Conservation (phyloP, 2,888 invertebrate species). For the Geotrupes spiniger region DNA sequence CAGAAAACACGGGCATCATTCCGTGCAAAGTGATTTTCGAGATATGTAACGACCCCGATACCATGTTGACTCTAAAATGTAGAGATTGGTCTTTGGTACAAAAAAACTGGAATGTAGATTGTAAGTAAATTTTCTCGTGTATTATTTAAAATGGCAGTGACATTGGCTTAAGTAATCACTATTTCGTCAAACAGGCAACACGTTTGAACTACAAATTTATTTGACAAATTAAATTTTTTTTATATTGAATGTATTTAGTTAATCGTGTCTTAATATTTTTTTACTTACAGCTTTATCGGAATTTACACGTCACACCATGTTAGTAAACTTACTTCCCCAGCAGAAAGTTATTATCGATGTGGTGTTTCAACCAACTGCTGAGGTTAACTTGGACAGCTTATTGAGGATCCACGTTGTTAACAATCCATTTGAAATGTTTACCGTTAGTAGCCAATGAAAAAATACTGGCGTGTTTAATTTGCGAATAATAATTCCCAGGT, state of each 20-base stretch:
- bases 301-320: constrained; percentile 23
- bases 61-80: constrained; percentile 24
- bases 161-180: too few species aligned
- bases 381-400: constrained; percentile 33
- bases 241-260: too few species aligned
- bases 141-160: too few species aligned
- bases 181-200: too few species aligned
- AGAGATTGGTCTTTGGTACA: neutral
- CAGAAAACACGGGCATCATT: constrained; percentile 47
- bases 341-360: constrained; percentile 40
- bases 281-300: too few species aligned
- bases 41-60: constrained; percentile 37
- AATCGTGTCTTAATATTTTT: too few species aligned
- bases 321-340: constrained; percentile 37
- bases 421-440: constrained; percentile 58
- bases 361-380: constrained; percentile 40
- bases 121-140: neutral
- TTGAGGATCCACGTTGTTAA: constrained; percentile 52
- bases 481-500: constrained; percentile 36
- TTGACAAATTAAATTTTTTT: too few species aligned
- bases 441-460: constrained; percentile 36
- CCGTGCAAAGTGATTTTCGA: constrained; percentile 47
- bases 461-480: neutral
- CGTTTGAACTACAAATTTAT: too few species aligned
- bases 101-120: constrained; percentile 8